Evolutionary conservation across 2,888 invertebrate species (phyloP).

Genomic region (Lordiphosa fenestrarum): DNA sequence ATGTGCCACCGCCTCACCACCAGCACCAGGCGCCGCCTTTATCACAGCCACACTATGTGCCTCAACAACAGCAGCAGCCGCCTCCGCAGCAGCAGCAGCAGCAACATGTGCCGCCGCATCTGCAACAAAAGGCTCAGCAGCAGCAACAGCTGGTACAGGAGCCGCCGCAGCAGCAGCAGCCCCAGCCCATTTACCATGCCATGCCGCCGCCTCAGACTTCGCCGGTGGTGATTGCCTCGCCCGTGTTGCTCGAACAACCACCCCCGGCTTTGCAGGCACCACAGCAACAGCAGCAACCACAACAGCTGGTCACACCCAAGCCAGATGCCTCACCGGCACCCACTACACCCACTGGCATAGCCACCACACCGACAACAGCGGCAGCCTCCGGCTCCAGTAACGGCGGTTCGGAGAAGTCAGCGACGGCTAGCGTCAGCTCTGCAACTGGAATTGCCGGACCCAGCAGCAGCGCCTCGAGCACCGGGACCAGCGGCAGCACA

Average conservation of each 20-base stretch:
- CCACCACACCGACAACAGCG: constrained; percentile 42
- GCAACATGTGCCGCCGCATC: constrained; percentile 43
- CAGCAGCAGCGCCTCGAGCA: constrained; percentile 14
- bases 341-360: constrained; percentile 54
- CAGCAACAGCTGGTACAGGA: constrained; percentile 55
- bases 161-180: constrained; percentile 36
- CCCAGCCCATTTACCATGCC: constrained; percentile 58
- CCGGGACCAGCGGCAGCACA: constrained; percentile 52
- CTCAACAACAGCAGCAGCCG: constrained; percentile 69
- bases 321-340: constrained; percentile 49
- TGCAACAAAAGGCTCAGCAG: constrained; percentile 55
- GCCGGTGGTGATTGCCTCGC: constrained; percentile 63
- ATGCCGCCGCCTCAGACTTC: constrained; percentile 67
- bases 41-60: constrained; percentile 76
- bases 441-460: constrained; percentile 17
- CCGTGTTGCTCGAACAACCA: constrained; percentile 56
- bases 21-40: constrained; percentile 64
- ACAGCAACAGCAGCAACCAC: constrained; percentile 35
- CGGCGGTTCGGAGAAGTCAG: constrained; percentile 27
- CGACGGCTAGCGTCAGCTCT: constrained; percentile 4
- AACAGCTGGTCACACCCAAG: constrained; percentile 51
- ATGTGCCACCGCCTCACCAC: constrained; percentile 53
- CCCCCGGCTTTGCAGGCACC: constrained; percentile 39
- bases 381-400: constrained; percentile 16
- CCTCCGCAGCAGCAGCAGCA: constrained; percentile 56